Evolutionary conservation across 2,797 vertebrate genomes (phyloP).

Genomic region (Acanthurus tractus): DNA sequence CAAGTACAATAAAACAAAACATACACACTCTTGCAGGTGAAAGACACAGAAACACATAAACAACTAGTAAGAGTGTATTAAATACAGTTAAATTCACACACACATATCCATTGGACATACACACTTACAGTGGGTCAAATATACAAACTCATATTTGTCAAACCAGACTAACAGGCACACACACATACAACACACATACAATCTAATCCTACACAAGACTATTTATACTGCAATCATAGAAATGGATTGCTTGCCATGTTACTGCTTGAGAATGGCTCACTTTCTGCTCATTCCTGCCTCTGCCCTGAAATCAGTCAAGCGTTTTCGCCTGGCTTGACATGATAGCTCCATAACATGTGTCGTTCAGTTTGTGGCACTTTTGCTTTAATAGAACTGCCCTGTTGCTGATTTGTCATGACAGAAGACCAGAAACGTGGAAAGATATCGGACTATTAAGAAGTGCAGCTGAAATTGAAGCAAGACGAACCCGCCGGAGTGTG

Average conservation of each 20-base stretch:
- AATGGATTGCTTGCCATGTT: slow-evolving; percentile 51
- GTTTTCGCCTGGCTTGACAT: slow-evolving; percentile 24
- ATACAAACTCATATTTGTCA: slow-evolving; percentile 4
- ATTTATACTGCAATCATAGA: slow-evolving; percentile 52
- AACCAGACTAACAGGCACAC: neutral
- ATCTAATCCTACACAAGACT: slow-evolving; percentile 40
- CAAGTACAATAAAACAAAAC: too few species aligned
- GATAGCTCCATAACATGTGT: slow-evolving; percentile 46
- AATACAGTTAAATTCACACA: slow-evolving; percentile 12
- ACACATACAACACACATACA: slow-evolving; percentile 8
- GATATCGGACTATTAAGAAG: slow-evolving; percentile 40
- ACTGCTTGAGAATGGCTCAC: slow-evolving; percentile 25
- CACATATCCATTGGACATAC: neutral
- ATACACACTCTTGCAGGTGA: slow-evolving; percentile 18
- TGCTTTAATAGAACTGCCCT: slow-evolving; percentile 40
- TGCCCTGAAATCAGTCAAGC: slow-evolving; percentile 40
- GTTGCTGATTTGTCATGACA: slow-evolving; percentile 44
- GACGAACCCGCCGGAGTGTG: neutral
- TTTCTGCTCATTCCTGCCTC: slow-evolving; percentile 35
- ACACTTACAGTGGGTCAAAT: slow-evolving; percentile 13
- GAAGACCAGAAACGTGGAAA: slow-evolving; percentile 17
- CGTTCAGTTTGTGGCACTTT: slow-evolving; percentile 41
- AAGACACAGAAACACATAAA: neutral
- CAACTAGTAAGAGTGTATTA: neutral
- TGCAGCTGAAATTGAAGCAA: slow-evolving; percentile 18